Base-by-base conservation (phyloP, 2,797 vertebrate species). In the Lepilemur septentrionalis region DNA sequence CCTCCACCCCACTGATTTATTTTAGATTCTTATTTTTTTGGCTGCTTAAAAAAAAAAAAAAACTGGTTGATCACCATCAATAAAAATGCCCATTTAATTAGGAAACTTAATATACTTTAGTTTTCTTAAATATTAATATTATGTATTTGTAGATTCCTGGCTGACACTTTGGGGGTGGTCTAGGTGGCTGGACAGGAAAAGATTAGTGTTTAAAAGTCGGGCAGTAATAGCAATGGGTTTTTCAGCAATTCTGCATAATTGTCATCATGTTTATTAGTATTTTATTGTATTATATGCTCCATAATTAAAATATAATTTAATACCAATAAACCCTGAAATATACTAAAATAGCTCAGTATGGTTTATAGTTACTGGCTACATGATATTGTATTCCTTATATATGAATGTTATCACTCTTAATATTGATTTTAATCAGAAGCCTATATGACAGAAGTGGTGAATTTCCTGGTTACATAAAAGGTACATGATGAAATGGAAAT, bases 251-350 rank as follows among this genome's bases (percentile, higher is more conserved):
- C 63, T 85, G 17, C 38, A 92, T 63, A 76, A 46, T 90, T 82
- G 55, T 87, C 59, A 13, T 50, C n/a, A 52, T 43, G 11, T 86
- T 93, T 95, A 75, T 82, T 86, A 67, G 15, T 7, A 63, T 63
- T 89, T 67, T 88, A 79, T 76, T 95, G 57, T 85, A 96, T 78
- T 80, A 59, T 63, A 63, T 69, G 7, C 2, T 79, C 41, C 86
- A 72, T 83, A 83, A 83, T 89, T 89, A 89, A 97, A 93, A 50
- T 28, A 82, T 59, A 94, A 38, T 86, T 93, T 89, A 12, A 88
- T 67, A 28, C 2, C 22, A 85, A 85, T 48, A 72, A 63, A 61
- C 4, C 11, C 48, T 78, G 50, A 57, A 86, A 72, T 41, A 38
- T 41, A 65, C n/a, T 70, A 43, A 80, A 89, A 63, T 79, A 73